Percentiles rank a stretch among this genome's conserved stretches.
Evolutionary conservation across 2,113 vertebrate genomes (phyloP).

Genomic region (Cynoglossus semilaevis): DNA sequence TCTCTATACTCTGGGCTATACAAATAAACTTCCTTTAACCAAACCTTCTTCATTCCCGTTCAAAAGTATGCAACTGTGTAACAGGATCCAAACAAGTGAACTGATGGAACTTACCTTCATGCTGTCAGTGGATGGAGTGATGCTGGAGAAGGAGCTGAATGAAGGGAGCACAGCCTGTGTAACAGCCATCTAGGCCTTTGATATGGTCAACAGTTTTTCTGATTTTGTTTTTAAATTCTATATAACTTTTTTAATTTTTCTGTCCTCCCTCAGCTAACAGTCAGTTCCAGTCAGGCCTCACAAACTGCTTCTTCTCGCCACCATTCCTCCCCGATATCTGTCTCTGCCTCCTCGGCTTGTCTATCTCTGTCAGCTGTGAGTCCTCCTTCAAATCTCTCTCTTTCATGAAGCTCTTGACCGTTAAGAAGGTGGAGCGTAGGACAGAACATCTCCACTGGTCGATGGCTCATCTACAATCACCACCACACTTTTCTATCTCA

Average conservation of each 20-base stretch:
- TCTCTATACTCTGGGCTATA: too few relatives aligned
- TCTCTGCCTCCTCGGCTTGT: constrained; percentile 60
- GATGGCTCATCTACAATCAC: constrained; percentile 15
- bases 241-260: neutral
- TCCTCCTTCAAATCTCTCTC: constrained; percentile 68
- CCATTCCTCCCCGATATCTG: constrained; percentile 61
- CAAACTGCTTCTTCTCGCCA: constrained; percentile 17
- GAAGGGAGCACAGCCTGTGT: constrained; percentile 73
- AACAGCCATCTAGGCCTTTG: constrained; percentile 67
- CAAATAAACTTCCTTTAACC: too few relatives aligned
- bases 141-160: constrained; percentile 75
- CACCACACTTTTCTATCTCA: constrained; percentile 9
- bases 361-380: constrained; percentile 70
- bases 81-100: neutral
- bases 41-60: too few relatives aligned
- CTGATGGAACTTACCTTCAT: constrained; percentile 69
- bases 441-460: constrained; percentile 1
- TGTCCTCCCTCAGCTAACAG: neutral
- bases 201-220: constrained; percentile 19
- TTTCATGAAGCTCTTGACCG: constrained; percentile 67
- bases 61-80: too few relatives aligned
- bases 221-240: neutral
- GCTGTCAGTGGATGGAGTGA: constrained; percentile 50
- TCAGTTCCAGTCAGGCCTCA: constrained; percentile 33
- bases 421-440: constrained; percentile 67